Base-by-base conservation (phyloP, 2,888 invertebrate genomes). In the Pristionchus japonicus region DNA sequence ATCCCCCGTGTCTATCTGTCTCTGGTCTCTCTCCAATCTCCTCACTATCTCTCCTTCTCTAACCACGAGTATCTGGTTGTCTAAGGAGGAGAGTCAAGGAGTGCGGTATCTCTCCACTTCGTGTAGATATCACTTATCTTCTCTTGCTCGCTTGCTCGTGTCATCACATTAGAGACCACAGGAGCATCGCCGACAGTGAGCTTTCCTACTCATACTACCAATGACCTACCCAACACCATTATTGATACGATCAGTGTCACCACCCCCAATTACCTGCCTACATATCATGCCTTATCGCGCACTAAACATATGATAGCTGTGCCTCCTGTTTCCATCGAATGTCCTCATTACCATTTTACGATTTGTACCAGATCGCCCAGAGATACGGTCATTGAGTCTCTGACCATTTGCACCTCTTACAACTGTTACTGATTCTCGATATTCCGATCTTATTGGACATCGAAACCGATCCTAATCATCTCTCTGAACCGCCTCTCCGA, bases 151-250 rank as follows among this genome's bases (percentile, higher is more conserved):
- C 37, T 34, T 20, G 70, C 70, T 70, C 70, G 37, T 70, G 70
- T 70, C 77, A 77, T 77, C 77, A 77, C 77, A 77, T 77, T 77
- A 77, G 43, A 77, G 77, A 77, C 77, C 77, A 77, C 77, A 77
- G 37, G 47, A 74, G 74, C n/a, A n/a, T n/a, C 43, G n/a, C 70
- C 70, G 70, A 70, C 70, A 34, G 70, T 20, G 70, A 37, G 70
- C 70, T 34, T 20, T 70, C n/a, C 70, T 4, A 23, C 20, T 70
- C 37, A 37, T 37, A 70, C 70, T 17, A 37, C 57, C 64, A 70
- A 9, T 70, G 6, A 70, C 37, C 37, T 15, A 34, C 37, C 70
- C 15, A 70, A 37, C 4, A 7, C 20, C 37, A 70, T 37, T 9
- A 70, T 23, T 7, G 23, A 57, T 57, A 9, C 23, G 23, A 23